Evolutionary conservation across 2,888 invertebrate genomes (phyloP).

Genomic region (Eupithecia pulchellata): DNA sequence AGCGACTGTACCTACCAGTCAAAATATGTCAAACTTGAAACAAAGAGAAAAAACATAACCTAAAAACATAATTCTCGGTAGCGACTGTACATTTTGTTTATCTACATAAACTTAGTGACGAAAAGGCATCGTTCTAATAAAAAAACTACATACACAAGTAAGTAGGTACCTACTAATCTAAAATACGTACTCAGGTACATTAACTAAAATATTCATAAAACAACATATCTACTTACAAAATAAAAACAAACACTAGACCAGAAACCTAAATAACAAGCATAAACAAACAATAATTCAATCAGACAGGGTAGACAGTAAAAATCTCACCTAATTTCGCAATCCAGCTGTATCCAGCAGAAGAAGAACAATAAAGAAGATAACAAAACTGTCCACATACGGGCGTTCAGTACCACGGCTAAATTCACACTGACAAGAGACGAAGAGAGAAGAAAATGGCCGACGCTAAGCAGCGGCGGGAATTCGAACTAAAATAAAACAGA

Average conservation of each 20-base stretch:
- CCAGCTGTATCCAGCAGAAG: constrained; percentile 62
- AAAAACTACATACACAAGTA: neutral
- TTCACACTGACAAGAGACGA: constrained; percentile 71
- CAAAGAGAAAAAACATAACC: neutral
- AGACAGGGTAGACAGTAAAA: constrained; percentile 6
- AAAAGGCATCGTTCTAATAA: neutral
- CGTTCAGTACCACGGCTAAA: constrained; percentile 61
- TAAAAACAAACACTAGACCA: neutral
- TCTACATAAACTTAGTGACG: neutral
- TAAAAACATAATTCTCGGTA: neutral
- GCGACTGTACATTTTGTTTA: neutral
- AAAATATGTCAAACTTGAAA: constrained; percentile 1
- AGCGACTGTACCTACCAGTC: neutral
- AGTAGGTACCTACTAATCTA: neutral
- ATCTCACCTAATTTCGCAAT: constrained; percentile 58
- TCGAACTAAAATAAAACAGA: constrained; percentile 61
- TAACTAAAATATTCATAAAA: neutral
- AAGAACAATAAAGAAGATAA: constrained; percentile 72
- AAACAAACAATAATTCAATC: neutral
- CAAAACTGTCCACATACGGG: constrained; percentile 58
- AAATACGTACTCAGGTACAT: too few relatives aligned
- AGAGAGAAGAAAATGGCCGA: constrained; percentile 83
- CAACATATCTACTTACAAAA: neutral
- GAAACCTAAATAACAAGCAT: neutral
- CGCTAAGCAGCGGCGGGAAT: constrained; percentile 56